Base-by-base conservation (phyloP, 2,113 vertebrate genomes). In the Monarcha castaneiventris region DNA sequence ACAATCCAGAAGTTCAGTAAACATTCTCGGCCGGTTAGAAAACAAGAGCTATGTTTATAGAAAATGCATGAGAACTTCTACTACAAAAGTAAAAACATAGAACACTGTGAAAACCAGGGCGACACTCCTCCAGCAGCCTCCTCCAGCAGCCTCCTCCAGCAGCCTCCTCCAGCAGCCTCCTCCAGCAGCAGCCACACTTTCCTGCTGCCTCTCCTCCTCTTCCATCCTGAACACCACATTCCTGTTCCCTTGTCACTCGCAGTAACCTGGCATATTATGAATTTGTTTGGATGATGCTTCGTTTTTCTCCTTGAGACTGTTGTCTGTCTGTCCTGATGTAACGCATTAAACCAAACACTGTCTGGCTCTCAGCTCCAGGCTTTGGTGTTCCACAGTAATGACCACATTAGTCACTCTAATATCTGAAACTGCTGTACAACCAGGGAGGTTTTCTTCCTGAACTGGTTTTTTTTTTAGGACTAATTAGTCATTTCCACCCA, bases 131-230 rank as follows among this genome's bases (percentile, higher is more conserved):
- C n/a, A n/a, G 23, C 49, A 74, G 32, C 69, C 63, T 41, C 23
- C 29, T 39, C 15, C 66, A 44, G 44, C 78, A 46, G 33, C 48
- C 71, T 48, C 37, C n/a, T n/a, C n/a, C n/a, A n/a, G 23, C 49
- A 74, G 32, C 69, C 63, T 41, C 23, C 29, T 39, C 15, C 66
- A 44, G 44, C 78, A 46, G 33, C 48, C 71, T 48, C 37, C 37
- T 37, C 37, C 37, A 76, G 27, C 0, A 3, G n/a, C 43, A 3
- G 0, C 4, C 46, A 21, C 20, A 0, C 11, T 4, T 30, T 48
- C 26, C 73, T n/a, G 30, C 43, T 63, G 19, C 1, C n/a, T 17
- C 49, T 55, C 16, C 17, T 62, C 11, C 27, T 27, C 16, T 15
- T 16, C 32, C 11, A 1, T 11, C 32, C n/a, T 27, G 2, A 56